Conservation (phyloP, 92 coral and sea anemone genomes). For the Siderastrea siderea region DNA sequence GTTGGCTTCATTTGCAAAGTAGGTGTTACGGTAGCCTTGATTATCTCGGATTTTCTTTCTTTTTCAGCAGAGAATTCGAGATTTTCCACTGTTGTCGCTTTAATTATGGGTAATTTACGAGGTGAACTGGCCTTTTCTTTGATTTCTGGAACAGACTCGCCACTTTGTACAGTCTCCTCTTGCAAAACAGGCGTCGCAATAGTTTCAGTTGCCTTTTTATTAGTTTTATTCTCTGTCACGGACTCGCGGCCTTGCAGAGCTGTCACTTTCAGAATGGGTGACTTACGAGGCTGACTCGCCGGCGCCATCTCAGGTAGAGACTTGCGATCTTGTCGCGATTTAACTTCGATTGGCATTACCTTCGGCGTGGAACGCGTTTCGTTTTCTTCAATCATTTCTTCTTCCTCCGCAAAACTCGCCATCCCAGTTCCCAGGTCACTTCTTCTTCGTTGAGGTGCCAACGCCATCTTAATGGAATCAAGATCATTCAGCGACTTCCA, state of each 20-base stretch:
- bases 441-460: slow-evolving; percentile 6
- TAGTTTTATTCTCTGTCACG: slow-evolving; percentile 4
- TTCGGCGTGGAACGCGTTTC: background rate
- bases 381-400: slow-evolving; percentile 7
- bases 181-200: slow-evolving; percentile 14
- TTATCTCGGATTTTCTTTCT: background rate
- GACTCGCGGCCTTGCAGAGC: slow-evolving; percentile 7
- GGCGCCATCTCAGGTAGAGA: slow-evolving; percentile 14
- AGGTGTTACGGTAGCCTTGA: background rate
- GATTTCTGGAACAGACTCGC: background rate
- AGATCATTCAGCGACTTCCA: slow-evolving; percentile 90
- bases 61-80: background rate
- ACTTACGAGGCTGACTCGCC: background rate
- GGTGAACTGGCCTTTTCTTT: background rate
- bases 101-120: slow-evolving; percentile 10
- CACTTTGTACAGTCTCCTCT: background rate
- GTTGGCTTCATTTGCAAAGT: background rate
- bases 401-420: slow-evolving; percentile 29
- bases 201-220: background rate
- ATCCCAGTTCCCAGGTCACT: slow-evolving; percentile 26
- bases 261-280: slow-evolving; percentile 25
- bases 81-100: slow-evolving; percentile 21
- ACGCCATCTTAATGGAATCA: slow-evolving; percentile 60
- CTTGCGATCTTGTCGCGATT: background rate
- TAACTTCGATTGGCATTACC: slow-evolving; percentile 17